Evolutionary conservation across 2,113 vertebrate species (phyloP).

Genomic region (Ceyx melanurus): DNA sequence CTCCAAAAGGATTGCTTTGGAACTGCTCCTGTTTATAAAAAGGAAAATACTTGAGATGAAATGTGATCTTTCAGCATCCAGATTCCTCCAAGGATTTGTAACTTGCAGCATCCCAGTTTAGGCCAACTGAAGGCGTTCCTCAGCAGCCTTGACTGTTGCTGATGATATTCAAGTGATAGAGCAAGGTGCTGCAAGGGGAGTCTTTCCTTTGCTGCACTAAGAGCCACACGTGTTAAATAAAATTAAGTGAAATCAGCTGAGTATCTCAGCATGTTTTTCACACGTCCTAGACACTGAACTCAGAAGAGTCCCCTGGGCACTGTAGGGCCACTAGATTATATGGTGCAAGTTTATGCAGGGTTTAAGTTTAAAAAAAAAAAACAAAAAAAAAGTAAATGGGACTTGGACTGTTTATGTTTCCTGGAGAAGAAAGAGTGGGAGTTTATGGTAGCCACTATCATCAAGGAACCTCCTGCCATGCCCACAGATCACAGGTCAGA

Average conservation of each 20-base stretch:
- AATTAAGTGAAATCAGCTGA: background rate
- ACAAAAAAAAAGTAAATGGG: background rate
- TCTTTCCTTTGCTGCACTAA: background rate
- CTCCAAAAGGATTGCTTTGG: slow-evolving; percentile 47
- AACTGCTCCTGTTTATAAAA: slow-evolving; percentile 45
- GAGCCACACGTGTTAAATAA: background rate
- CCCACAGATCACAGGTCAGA: background rate
- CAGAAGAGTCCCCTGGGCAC: background rate
- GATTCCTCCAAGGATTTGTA: slow-evolving; percentile 55
- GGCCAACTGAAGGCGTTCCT: slow-evolving; percentile 29
- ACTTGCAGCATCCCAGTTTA: background rate
- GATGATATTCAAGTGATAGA: background rate
- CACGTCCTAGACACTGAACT: background rate
- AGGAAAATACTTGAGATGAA: slow-evolving; percentile 53
- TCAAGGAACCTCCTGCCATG: background rate
- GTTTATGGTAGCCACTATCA: background rate
- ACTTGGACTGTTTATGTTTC: background rate
- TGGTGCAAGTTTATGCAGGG: background rate
- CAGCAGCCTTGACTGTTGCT: background rate
- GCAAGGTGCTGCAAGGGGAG: background rate
- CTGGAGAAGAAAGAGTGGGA: background rate
- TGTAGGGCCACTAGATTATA: background rate
- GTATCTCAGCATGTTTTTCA: background rate
- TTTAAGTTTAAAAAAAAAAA: background rate
- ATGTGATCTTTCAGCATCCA: slow-evolving; percentile 50